A percentile compares a stretch with the other conserved stretches of the same genome.
These are phyloP conservation scores for Bombus ignitus DNA, from an alignment of 1,140 invertebrate species.

Conservation along the genomic window DNA sequence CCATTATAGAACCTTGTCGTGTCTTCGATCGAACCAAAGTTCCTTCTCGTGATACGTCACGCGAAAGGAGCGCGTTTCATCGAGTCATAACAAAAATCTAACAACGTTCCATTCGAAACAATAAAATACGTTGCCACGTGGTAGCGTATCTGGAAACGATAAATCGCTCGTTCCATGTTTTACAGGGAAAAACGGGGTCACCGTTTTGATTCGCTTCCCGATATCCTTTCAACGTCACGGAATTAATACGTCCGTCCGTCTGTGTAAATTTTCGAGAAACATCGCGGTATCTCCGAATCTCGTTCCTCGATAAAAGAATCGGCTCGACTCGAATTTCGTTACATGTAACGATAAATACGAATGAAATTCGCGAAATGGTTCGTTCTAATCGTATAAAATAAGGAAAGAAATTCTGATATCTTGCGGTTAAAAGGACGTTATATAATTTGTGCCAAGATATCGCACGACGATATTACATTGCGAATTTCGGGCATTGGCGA, in stretches of 20 bases:
- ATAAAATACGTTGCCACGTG: slow-evolving; percentile 18
- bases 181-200: background rate
- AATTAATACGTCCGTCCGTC: slow-evolving; percentile 1
- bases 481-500: background rate
- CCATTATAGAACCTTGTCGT: no score
- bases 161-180: slow-evolving; percentile 15
- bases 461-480: background rate
- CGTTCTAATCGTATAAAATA: background rate
- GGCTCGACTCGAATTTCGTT: background rate
- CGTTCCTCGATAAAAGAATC: background rate
- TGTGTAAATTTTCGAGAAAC: background rate
- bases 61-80: background rate
- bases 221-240: slow-evolving; percentile 19
- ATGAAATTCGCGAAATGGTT: background rate
- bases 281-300: no score
- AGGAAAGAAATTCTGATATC: background rate
- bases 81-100: slow-evolving; percentile 5
- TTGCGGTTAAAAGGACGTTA: background rate
- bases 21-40: background rate
- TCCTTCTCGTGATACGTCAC: background rate
- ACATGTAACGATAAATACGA: background rate
- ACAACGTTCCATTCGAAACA: slow-evolving; percentile 1
- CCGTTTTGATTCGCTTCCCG: slow-evolving; percentile 6
- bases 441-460: no score
- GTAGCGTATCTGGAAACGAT: background rate